Evolutionary conservation across 2,797 vertebrate genomes (phyloP), one percentile per base, ranked within the genome.

Genomic region (Melanotaenia nigrans): DNA sequence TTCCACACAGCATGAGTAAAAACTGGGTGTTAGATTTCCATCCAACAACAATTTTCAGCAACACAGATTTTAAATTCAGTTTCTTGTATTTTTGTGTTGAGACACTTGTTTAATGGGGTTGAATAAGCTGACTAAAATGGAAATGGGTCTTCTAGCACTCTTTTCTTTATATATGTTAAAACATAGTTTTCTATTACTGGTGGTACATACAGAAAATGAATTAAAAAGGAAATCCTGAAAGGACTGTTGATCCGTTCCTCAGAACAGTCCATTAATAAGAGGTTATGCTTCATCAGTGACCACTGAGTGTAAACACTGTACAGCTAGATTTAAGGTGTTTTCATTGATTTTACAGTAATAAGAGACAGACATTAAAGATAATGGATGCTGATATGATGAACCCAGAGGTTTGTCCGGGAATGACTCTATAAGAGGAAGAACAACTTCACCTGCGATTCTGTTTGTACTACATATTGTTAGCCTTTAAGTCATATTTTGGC

Each of bases 251-350:
- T 33, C 24, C 22, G 42, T 18, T 16, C 35, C 25, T 30, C 33
- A 40, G 8, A 14, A 54, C 13, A 30, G 25, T 33, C 22, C 6
- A 36, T 3, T n/a, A 36, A n/a, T 47, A 51, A 45, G 22, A n/a
- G 30, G 47, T 13, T 66, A 13, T 71, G 32, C 30, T 35, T 25
- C 2, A 20, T 12, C 4, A 18, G 40, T 65, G 59, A 71, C 60
- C 74, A 61, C 77, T 55, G 59, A 81, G 78, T 71, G 56, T 77
- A 61, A 47, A 45, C 40, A 16, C 13, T 22, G 30, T 36, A 28
- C 56, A 76, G 71, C 71, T 70, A 63, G 66, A 20, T 36, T n/a
- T 5, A 54, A 30, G 12, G 20, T 16, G 65, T 30, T 30, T 53
- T 5, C 14, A 3, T 20, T 20, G 12, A 24, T 73, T 42, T 57